These are phyloP conservation scores for Mallotus villosus DNA, from an alignment of 2,797 vertebrate genomes.

Conservation along the genomic window DNA sequence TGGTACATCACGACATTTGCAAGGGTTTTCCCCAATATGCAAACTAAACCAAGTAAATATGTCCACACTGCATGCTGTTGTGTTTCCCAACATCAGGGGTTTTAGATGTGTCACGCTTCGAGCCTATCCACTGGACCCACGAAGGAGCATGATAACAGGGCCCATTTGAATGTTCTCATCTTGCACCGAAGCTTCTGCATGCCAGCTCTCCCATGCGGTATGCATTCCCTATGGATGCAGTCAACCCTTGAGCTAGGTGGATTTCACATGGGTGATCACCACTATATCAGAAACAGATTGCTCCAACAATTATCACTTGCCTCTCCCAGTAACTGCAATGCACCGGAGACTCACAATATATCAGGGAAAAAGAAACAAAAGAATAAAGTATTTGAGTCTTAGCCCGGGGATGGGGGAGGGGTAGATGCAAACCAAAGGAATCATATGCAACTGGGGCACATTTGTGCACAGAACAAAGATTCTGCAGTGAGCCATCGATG, in stretches of 20 bases:
- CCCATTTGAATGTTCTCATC: constrained; percentile 54
- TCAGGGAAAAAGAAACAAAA: constrained; percentile 6
- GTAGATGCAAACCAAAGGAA: constrained; percentile 22
- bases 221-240: constrained; percentile 54
- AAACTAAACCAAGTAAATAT: constrained; percentile 47
- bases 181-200: constrained; percentile 43
- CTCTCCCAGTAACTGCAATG: constrained; percentile 31
- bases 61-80: constrained; percentile 25
- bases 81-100: not conserved
- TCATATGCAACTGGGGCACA: constrained; percentile 12
- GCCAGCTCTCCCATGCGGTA: constrained; percentile 55
- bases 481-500: not conserved
- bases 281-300: constrained; percentile 60
- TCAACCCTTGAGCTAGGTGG: constrained; percentile 54
- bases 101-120: constrained; percentile 48
- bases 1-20: constrained; percentile 51
- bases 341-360: constrained; percentile 20
- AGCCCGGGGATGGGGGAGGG: not conserved
- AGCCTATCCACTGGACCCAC: constrained; percentile 53
- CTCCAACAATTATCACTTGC: constrained; percentile 55
- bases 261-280: constrained; percentile 47
- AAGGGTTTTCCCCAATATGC: constrained; percentile 60
- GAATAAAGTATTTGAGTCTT: not conserved
- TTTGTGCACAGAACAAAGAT: constrained; percentile 28
- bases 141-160: constrained; percentile 54